Evolutionary conservation across 2,888 invertebrate genomes (phyloP).

Genomic region (Ophion ventricosus): DNA sequence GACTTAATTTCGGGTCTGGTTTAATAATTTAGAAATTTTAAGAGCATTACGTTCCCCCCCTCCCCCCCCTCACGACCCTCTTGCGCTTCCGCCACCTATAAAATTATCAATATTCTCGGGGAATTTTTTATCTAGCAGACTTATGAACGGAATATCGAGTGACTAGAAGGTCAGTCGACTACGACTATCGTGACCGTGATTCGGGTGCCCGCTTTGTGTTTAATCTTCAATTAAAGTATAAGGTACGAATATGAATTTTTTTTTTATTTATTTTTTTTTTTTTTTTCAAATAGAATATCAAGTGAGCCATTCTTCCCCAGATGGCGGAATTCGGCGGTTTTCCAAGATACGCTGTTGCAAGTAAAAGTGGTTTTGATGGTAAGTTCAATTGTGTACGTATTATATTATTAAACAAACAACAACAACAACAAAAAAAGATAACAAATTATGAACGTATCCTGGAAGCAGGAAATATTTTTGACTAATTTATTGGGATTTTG

Average conservation of each 20-base stretch:
- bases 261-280: not conserved
- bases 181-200: conserved; percentile 21
- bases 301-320: conserved; percentile 53
- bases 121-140: conserved; percentile 72
- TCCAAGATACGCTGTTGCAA: conserved; percentile 70
- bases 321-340: conserved; percentile 54
- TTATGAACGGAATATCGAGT: conserved; percentile 71
- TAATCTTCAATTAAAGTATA: not conserved
- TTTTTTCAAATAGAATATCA: not conserved
- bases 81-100: conserved; percentile 67
- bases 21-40: no score
- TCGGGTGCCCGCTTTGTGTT: no score
- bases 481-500: no score
- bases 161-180: conserved; percentile 73
- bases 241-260: not conserved
- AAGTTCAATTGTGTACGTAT: conserved; percentile 50
- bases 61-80: conserved; percentile 70
- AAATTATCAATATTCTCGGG: conserved; percentile 66
- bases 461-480: no score
- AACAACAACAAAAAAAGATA: no score
- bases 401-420: no score
- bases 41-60: not conserved
- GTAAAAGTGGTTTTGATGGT: conserved; percentile 77
- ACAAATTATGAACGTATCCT: no score
- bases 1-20: no score